Conservation (phyloP, 2,797 vertebrate genomes). For the Sparus aurata region DNA sequence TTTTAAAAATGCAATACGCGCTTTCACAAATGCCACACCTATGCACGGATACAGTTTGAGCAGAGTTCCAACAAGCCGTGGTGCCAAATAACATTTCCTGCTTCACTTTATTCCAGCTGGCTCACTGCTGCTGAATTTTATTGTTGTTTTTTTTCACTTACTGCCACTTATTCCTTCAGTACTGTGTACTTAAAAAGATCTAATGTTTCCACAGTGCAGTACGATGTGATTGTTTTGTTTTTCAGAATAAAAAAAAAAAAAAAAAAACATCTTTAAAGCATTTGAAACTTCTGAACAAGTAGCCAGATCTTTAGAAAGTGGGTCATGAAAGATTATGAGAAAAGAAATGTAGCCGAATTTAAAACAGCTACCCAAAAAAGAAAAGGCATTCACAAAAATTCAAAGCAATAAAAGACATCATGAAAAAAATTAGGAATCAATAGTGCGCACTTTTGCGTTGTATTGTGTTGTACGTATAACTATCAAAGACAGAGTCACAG, state of each 20-base stretch:
- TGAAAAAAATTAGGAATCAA: neutral
- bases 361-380: neutral
- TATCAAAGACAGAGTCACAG: conserved; percentile 2
- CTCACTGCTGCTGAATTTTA: conserved; percentile 14
- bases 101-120: conserved; percentile 50
- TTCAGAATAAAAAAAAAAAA: neutral
- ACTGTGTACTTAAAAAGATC: conserved; percentile 5
- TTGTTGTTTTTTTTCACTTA: conserved; percentile 27
- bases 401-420: neutral
- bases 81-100: conserved; percentile 55
- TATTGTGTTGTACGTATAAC: neutral
- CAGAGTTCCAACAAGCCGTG: conserved; percentile 26
- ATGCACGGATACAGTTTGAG: conserved; percentile 9
- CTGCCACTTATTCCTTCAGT: conserved; percentile 4
- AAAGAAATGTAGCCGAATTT: neutral
- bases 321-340: neutral
- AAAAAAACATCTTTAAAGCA: conserved; percentile 2
- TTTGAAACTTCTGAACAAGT: neutral
- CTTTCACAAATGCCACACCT: conserved; percentile 13
- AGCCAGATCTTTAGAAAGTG: neutral
- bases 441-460: neutral
- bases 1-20: conserved; percentile 8
- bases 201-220: conserved; percentile 2
- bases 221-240: neutral
- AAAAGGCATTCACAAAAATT: neutral